A percentile compares a stretch with the other conserved stretches of the same genome.
These are phyloP conservation scores for Sandelia bainsii DNA, from an alignment of 2,797 vertebrate species.

Conservation along the genomic window DNA sequence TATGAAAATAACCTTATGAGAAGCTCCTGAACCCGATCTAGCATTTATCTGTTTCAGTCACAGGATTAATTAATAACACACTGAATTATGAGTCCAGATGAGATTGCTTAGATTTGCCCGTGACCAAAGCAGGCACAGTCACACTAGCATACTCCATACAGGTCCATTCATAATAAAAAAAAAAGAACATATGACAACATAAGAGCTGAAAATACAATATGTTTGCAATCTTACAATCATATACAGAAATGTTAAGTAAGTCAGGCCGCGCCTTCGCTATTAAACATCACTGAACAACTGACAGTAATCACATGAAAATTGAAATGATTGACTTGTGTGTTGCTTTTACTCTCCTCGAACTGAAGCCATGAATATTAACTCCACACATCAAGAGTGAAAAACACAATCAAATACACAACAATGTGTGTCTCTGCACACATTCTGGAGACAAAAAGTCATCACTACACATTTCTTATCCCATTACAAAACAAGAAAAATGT, in stretches of 20 bases:
- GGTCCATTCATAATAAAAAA: constrained; percentile 54
- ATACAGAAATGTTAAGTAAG: constrained; percentile 59
- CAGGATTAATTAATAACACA: constrained; percentile 53
- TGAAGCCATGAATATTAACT: constrained; percentile 35
- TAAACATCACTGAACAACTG: constrained; percentile 45
- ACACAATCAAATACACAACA: constrained; percentile 22
- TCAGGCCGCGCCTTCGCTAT: constrained; percentile 57
- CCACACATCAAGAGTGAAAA: constrained; percentile 36
- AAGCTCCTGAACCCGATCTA: constrained; percentile 66
- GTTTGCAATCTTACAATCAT: constrained; percentile 76
- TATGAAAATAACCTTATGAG: constrained; percentile 78
- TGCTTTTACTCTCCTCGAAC: constrained; percentile 28
- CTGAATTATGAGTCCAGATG: constrained; percentile 54
- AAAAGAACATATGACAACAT: constrained; percentile 42
- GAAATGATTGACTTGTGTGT: constrained; percentile 64
- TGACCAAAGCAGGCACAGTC: constrained; percentile 53
- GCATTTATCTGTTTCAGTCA: constrained; percentile 66
- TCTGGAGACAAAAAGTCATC: constrained; percentile 21
- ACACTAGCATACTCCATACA: constrained; percentile 53
- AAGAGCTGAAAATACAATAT: constrained; percentile 74
- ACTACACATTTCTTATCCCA: constrained; percentile 8
- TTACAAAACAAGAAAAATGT: constrained; percentile 17
- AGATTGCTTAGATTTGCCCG: constrained; percentile 58
- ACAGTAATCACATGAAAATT: constrained; percentile 56
- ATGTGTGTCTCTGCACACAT: constrained; percentile 13